phyloP scores from a whole-genome alignment of 2,797 vertebrate genomes.

The Manis javanica region DNA sequence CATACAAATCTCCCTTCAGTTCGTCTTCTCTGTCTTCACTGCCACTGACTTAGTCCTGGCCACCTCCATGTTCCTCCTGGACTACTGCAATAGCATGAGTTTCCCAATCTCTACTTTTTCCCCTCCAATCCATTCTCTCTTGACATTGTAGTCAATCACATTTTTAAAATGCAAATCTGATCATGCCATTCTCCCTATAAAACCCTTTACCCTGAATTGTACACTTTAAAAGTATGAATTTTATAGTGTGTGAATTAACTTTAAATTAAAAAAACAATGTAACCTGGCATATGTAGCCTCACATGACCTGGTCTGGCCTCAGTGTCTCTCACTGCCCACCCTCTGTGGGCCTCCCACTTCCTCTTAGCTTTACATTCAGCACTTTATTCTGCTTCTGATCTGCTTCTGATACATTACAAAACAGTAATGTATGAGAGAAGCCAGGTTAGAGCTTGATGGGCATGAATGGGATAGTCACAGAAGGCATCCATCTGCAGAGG shows the following conservation, averaged over 20 bases:
- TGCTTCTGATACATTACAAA: too few relatives aligned
- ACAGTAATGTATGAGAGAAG: neutral
- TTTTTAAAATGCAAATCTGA: conserved; percentile 37
- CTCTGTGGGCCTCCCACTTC: neutral
- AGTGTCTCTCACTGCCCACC: neutral
- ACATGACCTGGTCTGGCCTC: neutral
- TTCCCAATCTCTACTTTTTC: neutral
- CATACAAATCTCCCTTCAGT: neutral
- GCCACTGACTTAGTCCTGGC: neutral
- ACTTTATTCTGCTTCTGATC: neutral
- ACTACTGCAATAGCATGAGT: neutral
- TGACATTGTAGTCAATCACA: neutral
- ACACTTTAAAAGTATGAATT: neutral
- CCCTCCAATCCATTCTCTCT: neutral
- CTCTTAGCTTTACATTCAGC: neutral
- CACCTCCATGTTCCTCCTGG: neutral
- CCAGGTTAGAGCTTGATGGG: neutral
- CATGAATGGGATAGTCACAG: neutral
- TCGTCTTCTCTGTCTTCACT: neutral
- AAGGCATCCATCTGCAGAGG: neutral
- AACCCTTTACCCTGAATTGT: neutral
- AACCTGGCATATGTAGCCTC: neutral
- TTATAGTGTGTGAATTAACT: neutral
- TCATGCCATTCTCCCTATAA: neutral
- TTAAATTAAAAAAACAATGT: neutral